Base-by-base conservation (phyloP, 2,888 invertebrate genomes). In the Xanthia icteritia region DNA sequence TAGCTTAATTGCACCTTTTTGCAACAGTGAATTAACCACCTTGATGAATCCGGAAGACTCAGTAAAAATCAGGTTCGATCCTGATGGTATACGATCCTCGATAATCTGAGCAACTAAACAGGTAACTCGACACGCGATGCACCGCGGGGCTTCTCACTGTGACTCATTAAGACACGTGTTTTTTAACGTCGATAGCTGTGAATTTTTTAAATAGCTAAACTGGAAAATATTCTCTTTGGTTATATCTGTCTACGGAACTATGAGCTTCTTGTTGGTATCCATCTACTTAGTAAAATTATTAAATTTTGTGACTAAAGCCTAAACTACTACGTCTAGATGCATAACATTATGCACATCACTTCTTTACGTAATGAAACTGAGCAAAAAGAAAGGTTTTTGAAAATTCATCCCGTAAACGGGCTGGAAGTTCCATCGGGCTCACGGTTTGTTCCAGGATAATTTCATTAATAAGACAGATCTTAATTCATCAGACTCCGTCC, bases 101-200 rank as follows among this genome's bases (percentile, higher is more conserved):
- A 73, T 88, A 88, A 88, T 86, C 89, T 85, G 71, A 67, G 91
- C 89, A 84, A 89, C 84, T 39, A 64, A 39, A 91, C 89, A 23
- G 51, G 51, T 51, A 89, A 90, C 83, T 23, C 66, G 80, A 91
- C 78, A 86, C 87, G 77, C 81, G 23, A 68, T 71, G 76, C 81
- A 51, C 82, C 63, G 77, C 85, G 85, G 68, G 91, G 91, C 87
- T 91, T 91, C 91, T 77, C 60, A 71, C 79, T 79, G 77, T 90
- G 86, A 89, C 76, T 88, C 89, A 89, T 63, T 66, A 23, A 54
- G 69, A 81, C 87, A 83, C 79, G 86, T 84, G 87, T 70, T 84
- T 73, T 64, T 69, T 67, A 58, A 81, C 67, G 60, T 77, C 77
- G 74, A 68, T 69, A 70, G 17, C 27, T 13, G 20, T 82, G 79